Conservation (phyloP, 2,113 vertebrate species). For the Amblyopsis rosae region DNA sequence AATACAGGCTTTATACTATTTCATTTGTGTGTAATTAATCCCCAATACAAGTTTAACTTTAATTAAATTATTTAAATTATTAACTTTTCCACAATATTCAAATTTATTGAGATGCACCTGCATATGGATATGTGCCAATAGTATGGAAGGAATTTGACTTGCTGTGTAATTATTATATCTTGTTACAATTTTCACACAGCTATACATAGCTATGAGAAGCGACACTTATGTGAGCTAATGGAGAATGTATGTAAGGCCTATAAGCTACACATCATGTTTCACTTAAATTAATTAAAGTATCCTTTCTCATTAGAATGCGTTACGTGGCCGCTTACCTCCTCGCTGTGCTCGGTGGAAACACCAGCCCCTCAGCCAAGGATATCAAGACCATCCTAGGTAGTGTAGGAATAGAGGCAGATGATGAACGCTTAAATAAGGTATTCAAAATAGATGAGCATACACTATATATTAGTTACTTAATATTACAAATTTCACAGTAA, state of each 20-base stretch:
- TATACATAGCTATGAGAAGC: neutral
- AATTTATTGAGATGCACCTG: too few species aligned
- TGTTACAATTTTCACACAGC: neutral
- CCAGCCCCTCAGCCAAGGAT: constrained; percentile 79
- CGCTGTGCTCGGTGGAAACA: constrained; percentile 81
- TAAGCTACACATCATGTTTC: neutral
- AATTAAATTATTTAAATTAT: too few species aligned
- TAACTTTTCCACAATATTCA: too few species aligned
- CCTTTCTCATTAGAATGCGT: constrained; percentile 78
- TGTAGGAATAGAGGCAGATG: constrained; percentile 83
- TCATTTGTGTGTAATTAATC: too few species aligned
- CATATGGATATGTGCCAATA: too few species aligned
- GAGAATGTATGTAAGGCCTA: neutral
- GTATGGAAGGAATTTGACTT: neutral
- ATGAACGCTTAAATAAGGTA: constrained; percentile 80
- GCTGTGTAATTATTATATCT: neutral
- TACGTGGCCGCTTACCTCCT: constrained; percentile 89
- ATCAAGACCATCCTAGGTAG: constrained; percentile 82
- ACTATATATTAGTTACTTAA: too few species aligned
- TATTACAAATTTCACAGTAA: neutral
- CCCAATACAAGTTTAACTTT: too few species aligned
- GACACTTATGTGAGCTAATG: too few species aligned
- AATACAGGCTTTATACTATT: too few species aligned
- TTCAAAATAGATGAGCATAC: neutral
- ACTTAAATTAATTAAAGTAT: neutral